Conservation (phyloP, 2,888 invertebrate species). For the Scaeva pyrastri region DNA sequence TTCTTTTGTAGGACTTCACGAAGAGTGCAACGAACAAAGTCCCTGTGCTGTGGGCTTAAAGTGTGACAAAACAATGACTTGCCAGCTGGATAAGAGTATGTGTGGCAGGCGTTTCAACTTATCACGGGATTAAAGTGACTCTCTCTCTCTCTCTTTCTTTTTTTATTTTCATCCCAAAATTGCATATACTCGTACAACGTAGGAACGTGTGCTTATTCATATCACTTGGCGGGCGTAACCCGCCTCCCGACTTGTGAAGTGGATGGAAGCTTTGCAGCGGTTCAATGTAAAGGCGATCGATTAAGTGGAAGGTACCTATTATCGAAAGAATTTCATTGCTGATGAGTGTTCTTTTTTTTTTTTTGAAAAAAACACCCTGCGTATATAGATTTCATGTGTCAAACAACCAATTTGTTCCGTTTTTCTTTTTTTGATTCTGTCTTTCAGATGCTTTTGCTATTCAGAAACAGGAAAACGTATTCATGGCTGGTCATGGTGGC, state of each 20-base stretch:
- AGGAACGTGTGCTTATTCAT: constrained; percentile 77
- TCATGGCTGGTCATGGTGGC: constrained; percentile 88
- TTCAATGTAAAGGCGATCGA: constrained; percentile 88
- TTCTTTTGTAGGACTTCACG: constrained; percentile 34
- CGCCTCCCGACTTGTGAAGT: constrained; percentile 85
- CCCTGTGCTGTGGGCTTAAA: constrained; percentile 81
- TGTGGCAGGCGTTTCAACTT: constrained; percentile 43
- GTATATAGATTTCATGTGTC: background rate
- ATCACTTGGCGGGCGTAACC: constrained; percentile 71
- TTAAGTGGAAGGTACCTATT: constrained; percentile 87
- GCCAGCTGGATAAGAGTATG: constrained; percentile 78
- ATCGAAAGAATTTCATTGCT: constrained; percentile 63
- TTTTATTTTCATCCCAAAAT: no score
- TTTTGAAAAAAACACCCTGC: background rate
- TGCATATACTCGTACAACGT: background rate
- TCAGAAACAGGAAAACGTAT: constrained; percentile 86
- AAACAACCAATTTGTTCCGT: background rate
- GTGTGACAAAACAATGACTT: constrained; percentile 77
- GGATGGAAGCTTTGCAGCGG: constrained; percentile 86
- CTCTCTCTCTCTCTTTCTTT: background rate
- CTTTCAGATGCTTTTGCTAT: constrained; percentile 87
- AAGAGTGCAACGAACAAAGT: constrained; percentile 42
- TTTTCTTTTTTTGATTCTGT: background rate
- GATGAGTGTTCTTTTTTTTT: background rate
- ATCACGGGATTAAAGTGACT: constrained; percentile 18